phyloP scores from a whole-genome alignment of 2,113 vertebrate genomes.

The Phocoena sinus region DNA sequence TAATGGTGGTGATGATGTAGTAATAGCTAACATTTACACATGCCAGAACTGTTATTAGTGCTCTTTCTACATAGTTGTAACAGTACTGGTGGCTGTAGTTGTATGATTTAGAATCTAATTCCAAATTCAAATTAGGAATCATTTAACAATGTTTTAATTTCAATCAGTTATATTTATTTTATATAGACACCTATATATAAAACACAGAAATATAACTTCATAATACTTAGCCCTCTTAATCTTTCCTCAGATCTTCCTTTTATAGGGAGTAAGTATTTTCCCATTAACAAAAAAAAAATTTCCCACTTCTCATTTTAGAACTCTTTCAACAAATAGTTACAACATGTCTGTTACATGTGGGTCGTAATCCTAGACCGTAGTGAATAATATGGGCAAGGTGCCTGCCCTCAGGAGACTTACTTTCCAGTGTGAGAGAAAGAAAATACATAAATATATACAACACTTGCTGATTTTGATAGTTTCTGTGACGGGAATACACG shows the following conservation, averaged over 20 bases:
- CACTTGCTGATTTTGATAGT: not conserved
- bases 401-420: not conserved
- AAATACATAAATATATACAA: not conserved
- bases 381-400: not conserved
- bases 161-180: not conserved
- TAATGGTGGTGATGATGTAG: not conserved
- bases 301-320: not conserved
- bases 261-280: not conserved
- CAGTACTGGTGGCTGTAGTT: not conserved
- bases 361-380: not conserved
- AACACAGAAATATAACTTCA: not conserved
- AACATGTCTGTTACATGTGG: not conserved
- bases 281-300: not conserved
- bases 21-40: not conserved
- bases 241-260: not conserved
- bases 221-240: not conserved
- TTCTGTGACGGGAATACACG: not conserved
- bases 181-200: not conserved
- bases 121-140: not conserved
- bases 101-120: not conserved
- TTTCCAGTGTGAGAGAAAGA: not conserved
- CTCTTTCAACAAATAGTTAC: not conserved
- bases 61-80: not conserved
- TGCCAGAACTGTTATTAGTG: fast-evolving
- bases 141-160: not conserved